Conservation (phyloP, 2,113 vertebrate species). For the Eudyptes chrysolophus region DNA sequence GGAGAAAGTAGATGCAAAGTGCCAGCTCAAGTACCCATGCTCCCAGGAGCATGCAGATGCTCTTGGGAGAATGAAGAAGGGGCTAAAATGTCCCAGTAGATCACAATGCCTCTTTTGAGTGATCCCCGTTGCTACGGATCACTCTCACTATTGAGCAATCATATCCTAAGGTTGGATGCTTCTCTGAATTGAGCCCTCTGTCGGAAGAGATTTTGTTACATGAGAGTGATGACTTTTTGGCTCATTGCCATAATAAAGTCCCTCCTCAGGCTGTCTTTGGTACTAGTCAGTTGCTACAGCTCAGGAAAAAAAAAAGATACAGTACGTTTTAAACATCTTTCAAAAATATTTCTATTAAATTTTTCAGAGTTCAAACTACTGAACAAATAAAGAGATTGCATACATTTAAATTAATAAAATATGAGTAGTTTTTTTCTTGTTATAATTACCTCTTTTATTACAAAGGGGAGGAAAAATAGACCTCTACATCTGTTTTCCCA, state of each 20-base stretch:
- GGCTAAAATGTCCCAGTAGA: neutral
- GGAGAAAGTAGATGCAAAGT: neutral
- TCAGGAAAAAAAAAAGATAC: neutral
- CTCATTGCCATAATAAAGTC: neutral
- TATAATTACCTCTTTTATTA: neutral
- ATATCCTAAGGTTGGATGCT: neutral
- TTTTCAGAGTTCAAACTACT: neutral
- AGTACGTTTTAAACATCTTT: neutral
- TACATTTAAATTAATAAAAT: neutral
- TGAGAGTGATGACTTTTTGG: neutral
- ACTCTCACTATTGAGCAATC: neutral
- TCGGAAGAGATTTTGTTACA: neutral
- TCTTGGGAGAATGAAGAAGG: neutral
- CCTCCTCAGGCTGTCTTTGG: neutral
- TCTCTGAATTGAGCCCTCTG: neutral
- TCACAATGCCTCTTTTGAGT: neutral
- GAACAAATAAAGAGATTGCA: neutral
- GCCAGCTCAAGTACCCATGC: neutral
- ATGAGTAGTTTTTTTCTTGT: neutral
- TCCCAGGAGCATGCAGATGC: neutral
- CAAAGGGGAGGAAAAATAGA: neutral
- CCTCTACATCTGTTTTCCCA: neutral
- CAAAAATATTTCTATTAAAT: neutral
- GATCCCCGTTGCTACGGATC: accelerated
- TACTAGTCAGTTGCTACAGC: neutral